Conservation (phyloP, 1,140 invertebrate genomes). For the Pachypsylla venusta region DNA sequence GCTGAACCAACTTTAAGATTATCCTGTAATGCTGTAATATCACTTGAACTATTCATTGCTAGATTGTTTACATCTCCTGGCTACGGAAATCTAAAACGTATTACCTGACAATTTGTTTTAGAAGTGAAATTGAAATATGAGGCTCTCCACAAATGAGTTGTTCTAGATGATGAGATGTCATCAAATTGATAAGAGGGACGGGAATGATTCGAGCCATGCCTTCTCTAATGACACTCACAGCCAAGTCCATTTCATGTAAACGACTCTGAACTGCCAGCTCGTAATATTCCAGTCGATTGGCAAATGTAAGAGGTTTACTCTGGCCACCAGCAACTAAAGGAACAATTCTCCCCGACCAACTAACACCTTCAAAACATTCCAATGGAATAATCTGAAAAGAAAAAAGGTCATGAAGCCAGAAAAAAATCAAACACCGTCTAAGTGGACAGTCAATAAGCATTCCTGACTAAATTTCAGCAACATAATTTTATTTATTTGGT, state of each 20-base stretch:
- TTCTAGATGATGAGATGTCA: conserved; percentile 44
- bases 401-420: too few species aligned
- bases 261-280: conserved; percentile 43
- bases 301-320: conserved; percentile 42
- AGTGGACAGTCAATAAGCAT: too few species aligned
- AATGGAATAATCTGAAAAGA: conserved; percentile 40
- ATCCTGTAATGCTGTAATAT: too few species aligned
- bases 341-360: conserved; percentile 41
- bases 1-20: too few species aligned
- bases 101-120: conserved; percentile 48
- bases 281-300: conserved; percentile 44
- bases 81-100: background rate
- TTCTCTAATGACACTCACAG: conserved; percentile 43
- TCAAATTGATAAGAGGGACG: conserved; percentile 43
- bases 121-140: conserved; percentile 41
- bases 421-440: too few species aligned
- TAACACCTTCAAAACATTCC: conserved; percentile 47
- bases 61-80: background rate
- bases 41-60: too few species aligned
- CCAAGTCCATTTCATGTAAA: conserved; percentile 46
- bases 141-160: conserved; percentile 49
- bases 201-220: conserved; percentile 51
- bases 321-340: conserved; percentile 44
- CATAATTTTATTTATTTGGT: background rate
- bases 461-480: background rate